Base-by-base conservation (phyloP, 2,797 vertebrate genomes). In the Enteromius anoplus region DNA sequence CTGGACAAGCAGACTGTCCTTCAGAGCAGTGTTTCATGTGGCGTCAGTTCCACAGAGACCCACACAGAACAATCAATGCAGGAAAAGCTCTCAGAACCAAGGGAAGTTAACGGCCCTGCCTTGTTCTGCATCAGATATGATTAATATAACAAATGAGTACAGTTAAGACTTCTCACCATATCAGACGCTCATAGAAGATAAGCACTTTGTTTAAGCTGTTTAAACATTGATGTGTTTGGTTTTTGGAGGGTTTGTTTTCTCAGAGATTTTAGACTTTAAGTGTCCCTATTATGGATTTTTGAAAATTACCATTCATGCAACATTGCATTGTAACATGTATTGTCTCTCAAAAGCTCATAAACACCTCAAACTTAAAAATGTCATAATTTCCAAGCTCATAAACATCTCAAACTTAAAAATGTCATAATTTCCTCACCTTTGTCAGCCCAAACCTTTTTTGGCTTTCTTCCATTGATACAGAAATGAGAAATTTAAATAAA, bases 101-200 rank as follows among this genome's bases (percentile, higher is more conserved):
- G 79, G 88, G 64, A 90, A 90, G 88, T 91, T 92, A 93, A 92
- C 91, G 87, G 88, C 91, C 90, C 82, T 87, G 87, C 84, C 90
- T 89, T 69, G 87, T 83, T 81, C 83, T 47, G 62, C 87, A 84
- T 88, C 90, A 89, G 77, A 81, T 62, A 66, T 47, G 66, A 91
- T 93, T 92, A 88, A 92, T 92, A 85, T 86, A 87, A 89, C 87
- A 91, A 92, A 93, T 88, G 75, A 85, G 71, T 84, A 80, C 78
- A 87, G 89, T 91, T 85, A 89, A 87, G 80, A 84, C 40, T 45
- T 72, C 12, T 62, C 81, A 77, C 26, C 37, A 75, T 66, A 75
- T 58, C 34, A 65, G 21, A 65, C 9, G 17, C 10, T 75, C 29
- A 53, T 55, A 66, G 19, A 65, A 51, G 29, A 26, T 29, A 34